Percentiles rank a stretch among this genome's conserved stretches.
Evolutionary conservation across 2,797 vertebrate genomes (phyloP).

Genomic region (Bucorvus abyssinicus): DNA sequence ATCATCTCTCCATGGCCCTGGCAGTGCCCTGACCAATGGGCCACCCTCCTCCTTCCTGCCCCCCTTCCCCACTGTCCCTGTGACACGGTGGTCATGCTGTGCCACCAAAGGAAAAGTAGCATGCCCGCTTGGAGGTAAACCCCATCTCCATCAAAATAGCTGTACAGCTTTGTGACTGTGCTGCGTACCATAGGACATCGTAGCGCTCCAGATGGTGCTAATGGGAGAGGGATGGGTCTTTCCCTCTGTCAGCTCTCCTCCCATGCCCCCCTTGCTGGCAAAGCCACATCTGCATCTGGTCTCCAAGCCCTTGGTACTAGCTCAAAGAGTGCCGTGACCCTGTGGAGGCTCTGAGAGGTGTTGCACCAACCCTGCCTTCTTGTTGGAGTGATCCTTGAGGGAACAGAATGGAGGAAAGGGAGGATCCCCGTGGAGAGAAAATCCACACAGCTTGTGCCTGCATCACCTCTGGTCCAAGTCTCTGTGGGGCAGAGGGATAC

Average conservation of each 20-base stretch:
- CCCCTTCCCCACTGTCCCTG: neutral
- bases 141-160: accelerated
- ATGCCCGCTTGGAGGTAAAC: neutral
- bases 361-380: neutral
- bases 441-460: neutral
- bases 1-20: neutral
- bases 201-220: accelerated
- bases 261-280: neutral
- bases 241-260: neutral
- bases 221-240: neutral
- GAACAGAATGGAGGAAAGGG: neutral
- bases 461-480: neutral
- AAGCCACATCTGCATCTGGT: neutral
- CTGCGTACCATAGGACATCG: accelerated
- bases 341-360: neutral
- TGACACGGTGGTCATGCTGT: neutral
- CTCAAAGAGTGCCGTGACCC: neutral
- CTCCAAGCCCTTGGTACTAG: neutral
- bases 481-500: neutral
- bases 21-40: neutral
- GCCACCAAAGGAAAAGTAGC: neutral
- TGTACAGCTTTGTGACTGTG: neutral
- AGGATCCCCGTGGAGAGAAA: neutral
- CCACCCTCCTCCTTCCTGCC: neutral
- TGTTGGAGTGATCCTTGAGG: neutral